phyloP scores from a whole-genome alignment of 1,140 invertebrate species.

The Drosophila melanica region DNA sequence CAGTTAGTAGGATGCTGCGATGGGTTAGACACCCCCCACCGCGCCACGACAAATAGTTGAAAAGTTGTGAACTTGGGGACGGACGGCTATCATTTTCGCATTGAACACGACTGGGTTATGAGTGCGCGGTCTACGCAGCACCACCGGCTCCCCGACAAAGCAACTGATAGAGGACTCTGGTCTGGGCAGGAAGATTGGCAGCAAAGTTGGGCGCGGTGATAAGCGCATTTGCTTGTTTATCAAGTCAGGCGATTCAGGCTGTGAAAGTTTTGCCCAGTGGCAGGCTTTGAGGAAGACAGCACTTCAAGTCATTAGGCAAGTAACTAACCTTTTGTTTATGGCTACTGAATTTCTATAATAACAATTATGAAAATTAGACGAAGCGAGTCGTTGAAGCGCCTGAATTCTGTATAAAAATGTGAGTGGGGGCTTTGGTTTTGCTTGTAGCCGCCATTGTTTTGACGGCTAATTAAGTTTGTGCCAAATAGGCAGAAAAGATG shows the following conservation, averaged over 20 bases:
- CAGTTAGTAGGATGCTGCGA: neutral
- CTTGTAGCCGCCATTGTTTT: conserved; percentile 63
- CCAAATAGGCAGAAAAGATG: conserved; percentile 77
- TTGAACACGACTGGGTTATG: conserved; percentile 66
- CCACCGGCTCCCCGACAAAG: conserved; percentile 8
- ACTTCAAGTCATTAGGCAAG: conserved; percentile 81
- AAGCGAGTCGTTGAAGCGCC: conserved; percentile 4
- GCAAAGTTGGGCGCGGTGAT: conserved; percentile 55
- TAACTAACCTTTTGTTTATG: conserved; percentile 83
- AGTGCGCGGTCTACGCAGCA: conserved; percentile 49
- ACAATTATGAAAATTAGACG: conserved; percentile 83
- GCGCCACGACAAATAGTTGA: conserved; percentile 61
- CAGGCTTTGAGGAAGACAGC: conserved; percentile 26
- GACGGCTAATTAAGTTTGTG: conserved; percentile 82
- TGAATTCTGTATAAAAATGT: neutral
- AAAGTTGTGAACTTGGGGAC: conserved; percentile 70
- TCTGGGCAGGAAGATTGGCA: neutral
- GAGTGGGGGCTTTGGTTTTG: conserved; percentile 1
- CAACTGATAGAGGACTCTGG: conserved; percentile 37
- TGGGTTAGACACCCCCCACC: neutral
- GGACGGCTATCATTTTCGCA: conserved; percentile 74
- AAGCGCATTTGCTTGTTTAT: conserved; percentile 81
- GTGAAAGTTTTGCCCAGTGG: conserved; percentile 35
- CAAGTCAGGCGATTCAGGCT: conserved; percentile 44
- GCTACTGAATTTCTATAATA: conserved; percentile 81